Conservation (phyloP, 2,113 vertebrate species). For the Cyrtonyx montezumae region DNA sequence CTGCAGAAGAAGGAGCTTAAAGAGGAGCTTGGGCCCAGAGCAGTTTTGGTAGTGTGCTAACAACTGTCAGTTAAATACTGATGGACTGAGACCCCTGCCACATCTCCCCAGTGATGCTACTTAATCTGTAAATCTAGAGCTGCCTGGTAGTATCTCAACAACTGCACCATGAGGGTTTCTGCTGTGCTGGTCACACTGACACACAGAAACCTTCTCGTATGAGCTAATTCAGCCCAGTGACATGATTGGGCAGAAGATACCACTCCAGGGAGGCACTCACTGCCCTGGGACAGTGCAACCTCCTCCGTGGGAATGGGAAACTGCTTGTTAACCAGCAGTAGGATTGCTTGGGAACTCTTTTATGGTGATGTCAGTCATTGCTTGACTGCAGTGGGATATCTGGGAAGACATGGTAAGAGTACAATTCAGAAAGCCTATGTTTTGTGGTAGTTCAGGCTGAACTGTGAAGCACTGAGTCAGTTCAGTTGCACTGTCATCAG, state of each 20-base stretch:
- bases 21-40: neutral
- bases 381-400: neutral
- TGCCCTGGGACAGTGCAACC: neutral
- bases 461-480: neutral
- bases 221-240: neutral
- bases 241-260: neutral
- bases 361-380: neutral
- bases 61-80: neutral
- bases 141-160: neutral
- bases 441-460: neutral
- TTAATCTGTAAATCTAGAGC: accelerated
- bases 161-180: accelerated
- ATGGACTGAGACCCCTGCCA: accelerated
- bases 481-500: neutral
- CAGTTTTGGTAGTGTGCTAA: neutral
- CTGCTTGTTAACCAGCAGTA: neutral
- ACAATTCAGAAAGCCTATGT: neutral
- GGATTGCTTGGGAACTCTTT: neutral
- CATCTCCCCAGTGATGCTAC: neutral
- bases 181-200: neutral
- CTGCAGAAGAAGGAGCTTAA: neutral
- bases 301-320: neutral
- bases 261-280: neutral
- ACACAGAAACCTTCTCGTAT: neutral
- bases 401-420: accelerated